Evolutionary conservation across 1,140 invertebrate genomes (phyloP), one percentile per base, ranked within the genome.

Genomic region (Megalopta genalis): DNA sequence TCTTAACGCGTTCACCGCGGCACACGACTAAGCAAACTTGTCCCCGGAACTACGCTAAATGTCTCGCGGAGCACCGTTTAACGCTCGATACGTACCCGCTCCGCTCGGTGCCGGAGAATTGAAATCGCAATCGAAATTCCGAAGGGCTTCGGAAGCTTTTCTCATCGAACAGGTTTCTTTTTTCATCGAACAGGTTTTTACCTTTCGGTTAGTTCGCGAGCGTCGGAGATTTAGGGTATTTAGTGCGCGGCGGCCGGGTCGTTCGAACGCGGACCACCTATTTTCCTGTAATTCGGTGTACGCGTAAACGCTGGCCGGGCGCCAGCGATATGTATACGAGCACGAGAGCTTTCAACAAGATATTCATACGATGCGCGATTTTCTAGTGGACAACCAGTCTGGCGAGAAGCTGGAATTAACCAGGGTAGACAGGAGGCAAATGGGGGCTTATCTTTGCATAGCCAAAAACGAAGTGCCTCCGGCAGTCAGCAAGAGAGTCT

Each of bases 381-480:
- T 91, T 88, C 72, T 89, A 93, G 93, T 91, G 83, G 93, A 95
- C 84, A 95, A 93, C 86, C 94, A 91, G 90, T 94, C 94, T 88
- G 95, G 95, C 21, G 94, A 95, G 71, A 93, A 91, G 66, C 93
- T 96, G 75, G 94, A 94, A 83, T 93, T 97, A 84, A 94, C 93
- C 78, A 94, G 94, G 84, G 94, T 96, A 82, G 95, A 96, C 80
- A 93, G 96, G 42, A 93, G 93, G 81, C 95, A 96, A 93, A 96
- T 96, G 95, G 96, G 95, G 10, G 95, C 95, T 69, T 96, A 96
- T 91, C 94, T 96, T 80, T 96, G 96, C 91, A 96, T 96, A 87
- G 96, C 96, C 14, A 95, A 94, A 85, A 96, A 96, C 88, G 96
- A 96, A 81, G 95, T 96, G 16, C 96, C 96, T 6, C 96, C 96